phyloP scores from a whole-genome alignment of 1,140 invertebrate genomes.

The Scaptomyza hsui region DNA sequence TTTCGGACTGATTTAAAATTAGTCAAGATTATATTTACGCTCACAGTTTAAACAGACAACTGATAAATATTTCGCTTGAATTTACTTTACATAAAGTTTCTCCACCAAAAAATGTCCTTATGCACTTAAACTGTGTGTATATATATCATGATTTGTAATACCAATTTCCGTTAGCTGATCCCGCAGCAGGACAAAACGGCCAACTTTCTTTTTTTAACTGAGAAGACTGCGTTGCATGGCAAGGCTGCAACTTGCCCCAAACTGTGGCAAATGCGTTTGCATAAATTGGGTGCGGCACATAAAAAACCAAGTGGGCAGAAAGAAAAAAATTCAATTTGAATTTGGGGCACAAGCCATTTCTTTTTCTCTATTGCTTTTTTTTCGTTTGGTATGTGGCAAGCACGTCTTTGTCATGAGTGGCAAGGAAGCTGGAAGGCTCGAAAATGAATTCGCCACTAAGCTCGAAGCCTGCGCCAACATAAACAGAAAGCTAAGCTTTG shows the following conservation, averaged over 20 bases:
- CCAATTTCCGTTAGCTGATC: constrained; percentile 45
- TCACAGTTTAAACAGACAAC: no score
- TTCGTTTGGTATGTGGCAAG: constrained; percentile 15
- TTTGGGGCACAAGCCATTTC: constrained; percentile 53
- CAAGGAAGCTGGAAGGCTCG: constrained; percentile 20
- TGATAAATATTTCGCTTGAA: no score
- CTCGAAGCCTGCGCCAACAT: constrained; percentile 42
- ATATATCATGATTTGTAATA: constrained; percentile 53
- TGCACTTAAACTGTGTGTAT: neutral
- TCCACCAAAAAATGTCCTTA: neutral
- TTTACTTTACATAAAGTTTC: neutral
- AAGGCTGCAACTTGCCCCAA: constrained; percentile 61
- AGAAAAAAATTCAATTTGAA: constrained; percentile 75
- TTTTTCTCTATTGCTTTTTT: constrained; percentile 13
- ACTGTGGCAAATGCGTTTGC: constrained; percentile 70
- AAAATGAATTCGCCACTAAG: constrained; percentile 44
- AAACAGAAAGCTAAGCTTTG: constrained; percentile 63
- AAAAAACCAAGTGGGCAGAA: constrained; percentile 41
- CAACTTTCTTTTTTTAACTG: constrained; percentile 1
- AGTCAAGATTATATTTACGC: no score
- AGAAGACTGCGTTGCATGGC: constrained; percentile 2
- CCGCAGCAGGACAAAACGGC: constrained; percentile 26
- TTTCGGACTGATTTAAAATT: no score
- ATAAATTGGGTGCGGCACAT: constrained; percentile 62
- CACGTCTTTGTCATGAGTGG: constrained; percentile 23